These are phyloP conservation scores for Prionailurus viverrinus DNA, from an alignment of 2,113 vertebrate genomes.

Conservation along the genomic window DNA sequence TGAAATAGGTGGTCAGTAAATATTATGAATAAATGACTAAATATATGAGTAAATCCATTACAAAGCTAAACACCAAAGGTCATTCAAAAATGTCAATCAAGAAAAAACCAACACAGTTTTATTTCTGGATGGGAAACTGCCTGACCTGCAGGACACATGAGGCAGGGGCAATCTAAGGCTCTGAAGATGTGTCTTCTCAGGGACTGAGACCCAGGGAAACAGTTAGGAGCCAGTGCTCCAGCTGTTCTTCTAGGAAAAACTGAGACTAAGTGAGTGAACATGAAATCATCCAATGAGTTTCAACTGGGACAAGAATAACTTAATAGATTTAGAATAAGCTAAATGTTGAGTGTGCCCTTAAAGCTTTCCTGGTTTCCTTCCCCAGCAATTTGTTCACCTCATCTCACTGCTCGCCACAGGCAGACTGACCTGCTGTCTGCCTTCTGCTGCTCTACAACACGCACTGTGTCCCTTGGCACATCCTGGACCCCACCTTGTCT, in stretches of 20 bases:
- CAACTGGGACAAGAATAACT: neutral
- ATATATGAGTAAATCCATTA: neutral
- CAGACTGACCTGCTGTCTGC: neutral
- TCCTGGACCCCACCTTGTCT: neutral
- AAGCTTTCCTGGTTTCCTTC: neutral
- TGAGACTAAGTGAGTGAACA: neutral
- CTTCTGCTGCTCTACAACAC: neutral
- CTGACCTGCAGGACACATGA: neutral
- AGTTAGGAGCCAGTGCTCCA: neutral
- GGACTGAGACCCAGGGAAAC: neutral
- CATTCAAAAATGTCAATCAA: neutral
- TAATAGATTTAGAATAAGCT: neutral
- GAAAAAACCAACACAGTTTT: neutral
- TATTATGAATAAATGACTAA: neutral
- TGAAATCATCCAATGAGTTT: neutral
- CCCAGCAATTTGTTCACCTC: neutral
- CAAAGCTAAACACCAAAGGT: neutral
- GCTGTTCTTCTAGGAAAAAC: neutral
- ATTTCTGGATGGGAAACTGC: neutral
- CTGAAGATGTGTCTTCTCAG: neutral
- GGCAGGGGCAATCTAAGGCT: neutral
- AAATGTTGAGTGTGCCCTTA: neutral
- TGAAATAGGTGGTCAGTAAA: neutral
- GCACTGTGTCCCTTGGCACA: neutral
- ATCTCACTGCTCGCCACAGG: neutral